phyloP scores from a whole-genome alignment of 2,888 invertebrate genomes.

The Terebella lapidaria region DNA sequence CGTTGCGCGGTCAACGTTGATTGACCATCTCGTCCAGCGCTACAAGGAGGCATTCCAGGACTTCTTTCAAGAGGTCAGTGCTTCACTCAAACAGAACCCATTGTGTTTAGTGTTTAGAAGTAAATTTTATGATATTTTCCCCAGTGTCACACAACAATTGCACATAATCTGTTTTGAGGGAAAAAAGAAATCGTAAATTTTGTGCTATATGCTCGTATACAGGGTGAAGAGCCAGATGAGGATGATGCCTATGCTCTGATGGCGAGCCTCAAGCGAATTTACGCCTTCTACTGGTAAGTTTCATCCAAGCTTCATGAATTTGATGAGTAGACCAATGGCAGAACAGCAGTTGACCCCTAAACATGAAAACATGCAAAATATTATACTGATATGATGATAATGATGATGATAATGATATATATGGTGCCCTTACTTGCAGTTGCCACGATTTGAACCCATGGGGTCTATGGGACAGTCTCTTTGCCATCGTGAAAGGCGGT shows the following conservation, averaged over 20 bases:
- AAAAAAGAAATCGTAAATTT: neutral
- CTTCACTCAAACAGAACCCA: too few relatives aligned
- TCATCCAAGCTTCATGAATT: too few relatives aligned
- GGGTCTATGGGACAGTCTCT: slow-evolving; percentile 83
- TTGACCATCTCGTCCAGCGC: slow-evolving; percentile 83
- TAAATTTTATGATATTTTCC: too few relatives aligned
- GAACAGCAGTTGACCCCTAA: too few relatives aligned
- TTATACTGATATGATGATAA: too few relatives aligned
- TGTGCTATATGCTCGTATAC: slow-evolving; percentile 26
- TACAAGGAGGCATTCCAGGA: slow-evolving; percentile 54
- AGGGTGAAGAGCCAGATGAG: slow-evolving; percentile 83
- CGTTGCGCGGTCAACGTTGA: slow-evolving; percentile 82
- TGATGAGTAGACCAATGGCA: too few relatives aligned
- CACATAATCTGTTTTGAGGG: too few relatives aligned
- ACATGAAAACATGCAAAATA: too few relatives aligned
- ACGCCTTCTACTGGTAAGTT: slow-evolving; percentile 63
- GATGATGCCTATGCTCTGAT: slow-evolving; percentile 91
- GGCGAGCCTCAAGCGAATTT: slow-evolving; percentile 86
- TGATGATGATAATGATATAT: too few relatives aligned
- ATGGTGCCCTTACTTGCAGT: too few relatives aligned
- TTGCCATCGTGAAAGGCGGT: slow-evolving; percentile 57
- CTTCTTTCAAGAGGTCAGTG: slow-evolving; percentile 44
- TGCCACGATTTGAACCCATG: slow-evolving; percentile 93
- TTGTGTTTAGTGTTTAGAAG: too few relatives aligned
- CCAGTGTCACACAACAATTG: too few relatives aligned